phyloP scores from a whole-genome alignment of 1,140 invertebrate species.

The Drosophila nikananu region DNA sequence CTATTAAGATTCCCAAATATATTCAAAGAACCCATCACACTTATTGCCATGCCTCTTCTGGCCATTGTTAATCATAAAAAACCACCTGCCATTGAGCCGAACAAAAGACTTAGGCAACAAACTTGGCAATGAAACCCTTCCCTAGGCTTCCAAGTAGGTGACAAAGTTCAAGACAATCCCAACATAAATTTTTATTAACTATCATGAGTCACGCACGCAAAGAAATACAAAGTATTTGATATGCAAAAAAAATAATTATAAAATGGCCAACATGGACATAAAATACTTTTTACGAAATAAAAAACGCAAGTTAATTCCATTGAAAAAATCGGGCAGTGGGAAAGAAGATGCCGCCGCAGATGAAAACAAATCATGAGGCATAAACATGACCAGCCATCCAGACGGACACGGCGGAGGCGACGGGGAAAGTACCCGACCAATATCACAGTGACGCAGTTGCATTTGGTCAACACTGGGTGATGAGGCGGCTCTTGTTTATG shows the following conservation, averaged over 20 bases:
- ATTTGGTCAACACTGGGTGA: constrained; percentile 66
- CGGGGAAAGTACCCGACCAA: constrained; percentile 40
- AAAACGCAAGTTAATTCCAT: constrained; percentile 70
- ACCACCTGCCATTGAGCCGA: constrained; percentile 10
- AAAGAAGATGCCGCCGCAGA: constrained; percentile 37
- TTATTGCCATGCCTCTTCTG: not conserved
- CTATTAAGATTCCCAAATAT: not conserved
- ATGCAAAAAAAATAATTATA: constrained; percentile 10
- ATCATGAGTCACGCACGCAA: constrained; percentile 56
- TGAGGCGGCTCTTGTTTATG: constrained; percentile 60
- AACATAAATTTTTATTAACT: constrained; percentile 42
- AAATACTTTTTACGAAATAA: constrained; percentile 61
- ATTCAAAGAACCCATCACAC: constrained; percentile 15
- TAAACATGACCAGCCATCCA: constrained; percentile 60
- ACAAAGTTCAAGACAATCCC: constrained; percentile 50
- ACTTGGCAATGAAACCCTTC: constrained; percentile 54
- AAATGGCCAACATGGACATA: constrained; percentile 38
- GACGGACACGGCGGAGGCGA: constrained; percentile 16
- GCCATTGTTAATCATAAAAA: constrained; percentile 24
- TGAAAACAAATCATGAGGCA: constrained; percentile 69
- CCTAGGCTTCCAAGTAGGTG: constrained; percentile 19
- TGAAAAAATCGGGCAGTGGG: constrained; percentile 30
- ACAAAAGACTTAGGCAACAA: constrained; percentile 77
- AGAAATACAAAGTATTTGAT: constrained; percentile 11
- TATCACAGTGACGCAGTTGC: constrained; percentile 70